Evolutionary conservation across 2,888 invertebrate species (phyloP), one percentile per base, ranked within the genome.

Genomic region (Leistus spinibarbis): DNA sequence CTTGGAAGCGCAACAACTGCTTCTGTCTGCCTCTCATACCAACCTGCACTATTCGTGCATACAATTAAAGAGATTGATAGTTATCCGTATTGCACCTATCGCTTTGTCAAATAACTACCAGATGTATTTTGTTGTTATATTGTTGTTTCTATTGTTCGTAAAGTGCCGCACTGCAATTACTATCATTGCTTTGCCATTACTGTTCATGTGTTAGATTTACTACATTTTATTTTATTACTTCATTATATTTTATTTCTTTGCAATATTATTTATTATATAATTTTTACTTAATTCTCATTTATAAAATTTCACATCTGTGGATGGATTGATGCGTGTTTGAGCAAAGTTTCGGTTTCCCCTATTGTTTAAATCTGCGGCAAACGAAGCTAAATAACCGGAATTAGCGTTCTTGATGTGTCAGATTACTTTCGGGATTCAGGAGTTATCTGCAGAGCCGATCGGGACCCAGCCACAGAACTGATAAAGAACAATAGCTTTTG

Each of bases 51-150:
- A 54, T 66, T 57, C 23, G 3, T 40, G 73, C 67, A 73, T 73
- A 73, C 73, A 73, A 73, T 73, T 73, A 73, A 73, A 73, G 57
- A 67, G 73, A 73, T 73, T 73, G 73, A 73, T 73, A 67, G 60
- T 73, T 73, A 73, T 73, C 73, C 67, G 67, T 67, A 73, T 73
- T 67, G 73, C 60, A 66, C 60, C 67, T 73, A 57, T 67, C 53
- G 53, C 67, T 57, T 67, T 73, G 67, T 62, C 66, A 53, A 60
- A 67, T 27, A 67, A 56, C 20, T 17, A n/a, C 27, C 20, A 20
- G 9, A 9, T 10, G 20, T n/a, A 16, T 23, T 64, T 20, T 64
- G 20, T 17, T 56, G 19, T 56, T 19, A 56, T 56, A 16, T 16
- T 54, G n/a, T 2, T 54, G 54, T 17, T 54, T 16, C 17, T 54